Evolutionary conservation across 2,113 vertebrate species (phyloP).

Genomic region (Lampris megalopsis): DNA sequence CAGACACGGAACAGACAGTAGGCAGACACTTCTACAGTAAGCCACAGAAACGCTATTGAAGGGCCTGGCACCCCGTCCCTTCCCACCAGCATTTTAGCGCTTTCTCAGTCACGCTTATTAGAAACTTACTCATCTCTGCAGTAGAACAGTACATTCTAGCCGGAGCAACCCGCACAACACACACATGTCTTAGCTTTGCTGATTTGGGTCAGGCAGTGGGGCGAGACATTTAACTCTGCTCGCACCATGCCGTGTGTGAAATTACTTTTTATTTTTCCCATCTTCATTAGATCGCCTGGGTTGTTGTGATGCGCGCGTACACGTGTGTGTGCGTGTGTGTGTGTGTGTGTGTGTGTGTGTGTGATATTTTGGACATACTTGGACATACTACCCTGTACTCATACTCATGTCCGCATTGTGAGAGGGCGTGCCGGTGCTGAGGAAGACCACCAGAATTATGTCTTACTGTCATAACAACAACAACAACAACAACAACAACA

Average conservation of each 20-base stretch:
- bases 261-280: too few species aligned
- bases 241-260: too few species aligned
- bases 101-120: conserved; percentile 30
- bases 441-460: neutral
- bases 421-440: neutral
- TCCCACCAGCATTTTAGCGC: conserved; percentile 13
- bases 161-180: too few species aligned
- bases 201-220: too few species aligned
- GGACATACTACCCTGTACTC: conserved; percentile 7
- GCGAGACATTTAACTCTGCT: too few species aligned
- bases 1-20: conserved; percentile 25
- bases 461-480: neutral
- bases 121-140: conserved; percentile 13
- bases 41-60: conserved; percentile 5
- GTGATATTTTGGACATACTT: conserved; percentile 55
- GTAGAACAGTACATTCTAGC: too few species aligned
- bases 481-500: too few species aligned
- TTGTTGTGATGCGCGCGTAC: too few species aligned
- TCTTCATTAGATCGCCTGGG: too few species aligned
- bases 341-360: conserved; percentile 26
- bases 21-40: conserved; percentile 25
- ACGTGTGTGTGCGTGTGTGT: too few species aligned
- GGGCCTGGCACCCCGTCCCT: conserved; percentile 22
- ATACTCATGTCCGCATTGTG: neutral
- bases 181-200: too few species aligned